Conservation (phyloP, 35 echinoderm and acorn worm genomes). For the Eucidaris tribuloides region DNA sequence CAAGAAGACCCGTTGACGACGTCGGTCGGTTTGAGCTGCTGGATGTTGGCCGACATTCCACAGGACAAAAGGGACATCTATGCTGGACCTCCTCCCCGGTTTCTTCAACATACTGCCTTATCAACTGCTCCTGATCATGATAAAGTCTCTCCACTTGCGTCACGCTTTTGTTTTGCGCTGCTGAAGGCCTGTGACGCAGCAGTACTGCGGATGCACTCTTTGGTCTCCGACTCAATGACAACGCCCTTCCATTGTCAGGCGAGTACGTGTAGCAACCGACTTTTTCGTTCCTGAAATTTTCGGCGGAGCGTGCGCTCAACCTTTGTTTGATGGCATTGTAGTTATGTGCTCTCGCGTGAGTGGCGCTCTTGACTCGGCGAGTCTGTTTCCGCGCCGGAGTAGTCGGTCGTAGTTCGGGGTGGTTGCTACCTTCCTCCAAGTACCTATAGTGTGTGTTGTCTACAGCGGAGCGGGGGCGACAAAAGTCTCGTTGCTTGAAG, state of each 20-base stretch:
- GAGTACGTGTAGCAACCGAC: neutral
- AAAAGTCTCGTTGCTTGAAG: conserved; percentile 64
- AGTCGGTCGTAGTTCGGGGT: conserved; percentile 1
- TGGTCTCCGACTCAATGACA: neutral
- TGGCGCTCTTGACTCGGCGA: conserved; percentile 71
- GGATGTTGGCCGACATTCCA: conserved; percentile 66
- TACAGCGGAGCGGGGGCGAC: conserved; percentile 24
- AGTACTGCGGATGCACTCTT: conserved; percentile 51
- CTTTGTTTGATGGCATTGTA: neutral
- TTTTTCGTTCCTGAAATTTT: neutral
- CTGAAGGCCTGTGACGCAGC: conserved; percentile 46
- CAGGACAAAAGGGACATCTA: conserved; percentile 82
- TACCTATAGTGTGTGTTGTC: conserved; percentile 24
- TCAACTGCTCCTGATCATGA: conserved; percentile 31
- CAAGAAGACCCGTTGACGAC: conserved; percentile 88
- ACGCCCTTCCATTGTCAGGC: neutral
- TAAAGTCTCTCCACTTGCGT: conserved; percentile 50
- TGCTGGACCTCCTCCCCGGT: conserved; percentile 36
- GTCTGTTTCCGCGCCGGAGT: conserved; percentile 41
- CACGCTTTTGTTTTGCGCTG: conserved; percentile 64
- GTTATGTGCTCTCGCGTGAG: neutral
- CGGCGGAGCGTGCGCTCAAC: neutral
- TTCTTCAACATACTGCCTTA: conserved; percentile 30
- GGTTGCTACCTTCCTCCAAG: conserved; percentile 10
- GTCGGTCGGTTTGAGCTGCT: conserved; percentile 84